Evolutionary conservation across 2,113 vertebrate genomes (phyloP).

Genomic region (Mola mola): DNA sequence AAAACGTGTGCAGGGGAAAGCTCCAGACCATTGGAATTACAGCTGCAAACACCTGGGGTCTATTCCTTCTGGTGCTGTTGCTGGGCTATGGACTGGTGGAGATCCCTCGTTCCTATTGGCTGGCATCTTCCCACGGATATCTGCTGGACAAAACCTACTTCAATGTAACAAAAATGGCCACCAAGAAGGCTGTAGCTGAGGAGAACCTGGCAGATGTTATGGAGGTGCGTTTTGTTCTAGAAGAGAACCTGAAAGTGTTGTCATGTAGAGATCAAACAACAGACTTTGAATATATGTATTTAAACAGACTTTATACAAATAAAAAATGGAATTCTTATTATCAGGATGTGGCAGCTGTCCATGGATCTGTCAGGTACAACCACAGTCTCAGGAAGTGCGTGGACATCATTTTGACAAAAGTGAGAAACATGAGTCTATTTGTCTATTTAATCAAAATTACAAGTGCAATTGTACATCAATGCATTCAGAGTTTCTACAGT

Average conservation of each 20-base stretch:
- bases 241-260: background rate
- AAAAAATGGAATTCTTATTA: slow-evolving; percentile 8
- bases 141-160: slow-evolving; percentile 91
- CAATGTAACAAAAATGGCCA: slow-evolving; percentile 91
- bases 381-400: slow-evolving; percentile 89
- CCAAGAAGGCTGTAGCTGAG: slow-evolving; percentile 90
- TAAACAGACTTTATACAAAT: background rate
- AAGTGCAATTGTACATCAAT: too few relatives aligned
- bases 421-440: slow-evolving; percentile 63
- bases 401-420: slow-evolving; percentile 94
- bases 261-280: background rate
- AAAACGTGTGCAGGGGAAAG: slow-evolving; percentile 80
- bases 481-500: too few relatives aligned
- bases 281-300: background rate
- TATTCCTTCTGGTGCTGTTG: slow-evolving; percentile 92
- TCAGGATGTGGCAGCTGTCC: slow-evolving; percentile 88
- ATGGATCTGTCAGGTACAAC: slow-evolving; percentile 87
- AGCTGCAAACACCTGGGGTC: slow-evolving; percentile 95
- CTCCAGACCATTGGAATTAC: slow-evolving; percentile 93
- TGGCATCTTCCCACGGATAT: slow-evolving; percentile 86
- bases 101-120: slow-evolving; percentile 94
- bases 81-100: slow-evolving; percentile 94
- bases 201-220: slow-evolving; percentile 92
- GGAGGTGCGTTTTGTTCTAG: slow-evolving; percentile 80
- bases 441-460: background rate